A percentile compares a stretch with the other conserved stretches of the same genome.
These are phyloP conservation scores for Eupithecia centaureata DNA, from an alignment of 2,888 invertebrate genomes.

Conservation along the genomic window DNA sequence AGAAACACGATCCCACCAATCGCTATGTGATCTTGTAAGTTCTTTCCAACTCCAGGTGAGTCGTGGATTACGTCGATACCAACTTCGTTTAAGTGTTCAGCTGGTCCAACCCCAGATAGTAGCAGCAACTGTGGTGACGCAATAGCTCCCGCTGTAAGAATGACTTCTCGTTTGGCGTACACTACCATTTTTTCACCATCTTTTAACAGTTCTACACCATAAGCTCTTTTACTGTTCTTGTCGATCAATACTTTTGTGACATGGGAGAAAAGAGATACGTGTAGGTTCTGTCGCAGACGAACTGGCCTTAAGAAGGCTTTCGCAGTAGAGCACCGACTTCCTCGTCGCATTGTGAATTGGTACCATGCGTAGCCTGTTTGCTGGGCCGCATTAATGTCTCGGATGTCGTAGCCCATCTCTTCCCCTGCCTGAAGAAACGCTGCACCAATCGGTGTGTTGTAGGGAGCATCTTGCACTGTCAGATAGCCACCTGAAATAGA, in stretches of 20 bases:
- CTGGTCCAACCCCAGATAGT: slow-evolving; percentile 94
- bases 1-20: slow-evolving; percentile 92
- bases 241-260: slow-evolving; percentile 91
- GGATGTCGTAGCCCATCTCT: slow-evolving; percentile 94
- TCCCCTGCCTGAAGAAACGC: slow-evolving; percentile 95
- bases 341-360: slow-evolving; percentile 95
- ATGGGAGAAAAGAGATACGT: slow-evolving; percentile 91
- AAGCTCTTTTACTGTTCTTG: slow-evolving; percentile 87
- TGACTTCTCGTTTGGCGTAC: slow-evolving; percentile 90
- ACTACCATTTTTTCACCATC: slow-evolving; percentile 85
- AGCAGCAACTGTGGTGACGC: slow-evolving; percentile 96
- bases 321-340: slow-evolving; percentile 91
- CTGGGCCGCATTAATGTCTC: slow-evolving; percentile 93
- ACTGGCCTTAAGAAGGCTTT: slow-evolving; percentile 94
- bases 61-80: slow-evolving; percentile 90
- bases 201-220: slow-evolving; percentile 91
- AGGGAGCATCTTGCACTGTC: slow-evolving; percentile 90
- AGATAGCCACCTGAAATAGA: slow-evolving; percentile 87
- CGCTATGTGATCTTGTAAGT: slow-evolving; percentile 95
- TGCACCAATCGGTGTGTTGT: slow-evolving; percentile 91
- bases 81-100: slow-evolving; percentile 87
- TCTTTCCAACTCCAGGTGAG: slow-evolving; percentile 92
- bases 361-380: slow-evolving; percentile 95
- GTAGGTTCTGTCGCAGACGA: slow-evolving; percentile 90
- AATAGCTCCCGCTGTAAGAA: slow-evolving; percentile 94